Evolutionary conservation across 1,140 invertebrate species (phyloP).

Genomic region (Acyrthosiphon pisum): DNA sequence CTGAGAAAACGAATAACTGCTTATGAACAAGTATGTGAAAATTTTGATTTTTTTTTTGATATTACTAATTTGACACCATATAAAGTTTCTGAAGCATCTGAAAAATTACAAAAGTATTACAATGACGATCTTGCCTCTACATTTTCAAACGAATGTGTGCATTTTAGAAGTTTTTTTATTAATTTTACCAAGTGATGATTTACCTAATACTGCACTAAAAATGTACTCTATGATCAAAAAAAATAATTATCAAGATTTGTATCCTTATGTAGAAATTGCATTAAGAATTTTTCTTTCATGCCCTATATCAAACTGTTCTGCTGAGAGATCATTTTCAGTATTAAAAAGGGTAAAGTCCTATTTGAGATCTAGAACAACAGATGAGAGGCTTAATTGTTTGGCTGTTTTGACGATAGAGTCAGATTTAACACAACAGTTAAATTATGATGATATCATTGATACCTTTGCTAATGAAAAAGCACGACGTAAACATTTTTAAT

Average conservation of each 20-base stretch:
- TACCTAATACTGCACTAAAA: constrained; percentile 4
- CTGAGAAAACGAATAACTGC: constrained; percentile 10
- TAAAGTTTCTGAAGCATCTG: constrained; percentile 10
- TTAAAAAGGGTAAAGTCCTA: background rate
- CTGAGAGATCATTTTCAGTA: background rate
- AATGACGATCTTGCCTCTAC: background rate
- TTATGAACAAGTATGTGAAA: constrained; percentile 10
- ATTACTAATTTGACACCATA: constrained; percentile 1
- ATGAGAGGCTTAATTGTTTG: background rate
- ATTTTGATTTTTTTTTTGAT: constrained; percentile 11
- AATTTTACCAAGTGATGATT: background rate
- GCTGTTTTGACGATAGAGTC: background rate
- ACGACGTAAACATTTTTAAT: too few relatives aligned
- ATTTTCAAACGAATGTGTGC: constrained; percentile 21
- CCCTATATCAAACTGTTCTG: background rate
- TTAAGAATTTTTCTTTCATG: constrained; percentile 47
- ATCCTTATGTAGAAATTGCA: constrained; percentile 23
- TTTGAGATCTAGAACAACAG: background rate
- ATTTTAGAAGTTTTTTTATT: constrained; percentile 26
- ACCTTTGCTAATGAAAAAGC: background rate
- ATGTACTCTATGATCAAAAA: background rate
- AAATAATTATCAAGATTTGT: constrained; percentile 24
- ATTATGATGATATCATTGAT: background rate
- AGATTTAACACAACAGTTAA: background rate
- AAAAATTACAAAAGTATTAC: constrained; percentile 31